These are phyloP conservation scores for Polypterus bichir DNA, from an alignment of 2,113 vertebrate genomes.

Conservation along the genomic window DNA sequence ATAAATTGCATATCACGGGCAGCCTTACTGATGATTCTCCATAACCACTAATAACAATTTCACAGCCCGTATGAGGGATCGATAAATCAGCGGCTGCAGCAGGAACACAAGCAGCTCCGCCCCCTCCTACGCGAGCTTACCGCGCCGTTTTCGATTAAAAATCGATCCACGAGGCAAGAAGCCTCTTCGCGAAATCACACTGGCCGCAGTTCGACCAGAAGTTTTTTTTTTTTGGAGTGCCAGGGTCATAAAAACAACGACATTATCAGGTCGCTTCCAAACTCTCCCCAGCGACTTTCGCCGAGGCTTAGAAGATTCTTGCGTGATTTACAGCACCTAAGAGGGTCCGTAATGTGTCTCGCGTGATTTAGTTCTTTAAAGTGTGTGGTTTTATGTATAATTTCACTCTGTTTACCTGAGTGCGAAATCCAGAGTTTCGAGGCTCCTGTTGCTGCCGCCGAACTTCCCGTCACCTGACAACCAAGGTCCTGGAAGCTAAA, in stretches of 20 bases:
- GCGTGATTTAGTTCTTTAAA: slow-evolving; percentile 18
- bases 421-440: slow-evolving; percentile 58
- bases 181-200: slow-evolving; percentile 2
- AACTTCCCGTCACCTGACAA: slow-evolving; percentile 49
- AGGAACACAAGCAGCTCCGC: not conserved
- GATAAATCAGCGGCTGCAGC: not conserved
- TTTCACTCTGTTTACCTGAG: slow-evolving; percentile 59
- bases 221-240: not conserved
- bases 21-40: no score
- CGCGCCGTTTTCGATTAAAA: not conserved
- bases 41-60: no score
- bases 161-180: not conserved
- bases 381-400: slow-evolving; percentile 20
- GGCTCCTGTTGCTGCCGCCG: slow-evolving; percentile 48
- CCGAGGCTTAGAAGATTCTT: slow-evolving; percentile 13
- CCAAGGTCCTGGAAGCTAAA: slow-evolving; percentile 11
- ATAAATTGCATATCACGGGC: no score
- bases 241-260: slow-evolving; percentile 8
- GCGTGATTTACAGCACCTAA: slow-evolving; percentile 10
- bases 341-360: slow-evolving; percentile 18
- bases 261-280: not conserved
- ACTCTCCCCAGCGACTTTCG: not conserved
- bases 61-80: no score
- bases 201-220: slow-evolving; percentile 44
- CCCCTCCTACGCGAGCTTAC: not conserved